Evolutionary conservation across 1,140 invertebrate genomes (phyloP), one percentile per base, ranked within the genome.

Genomic region (Drosophila serrata): DNA sequence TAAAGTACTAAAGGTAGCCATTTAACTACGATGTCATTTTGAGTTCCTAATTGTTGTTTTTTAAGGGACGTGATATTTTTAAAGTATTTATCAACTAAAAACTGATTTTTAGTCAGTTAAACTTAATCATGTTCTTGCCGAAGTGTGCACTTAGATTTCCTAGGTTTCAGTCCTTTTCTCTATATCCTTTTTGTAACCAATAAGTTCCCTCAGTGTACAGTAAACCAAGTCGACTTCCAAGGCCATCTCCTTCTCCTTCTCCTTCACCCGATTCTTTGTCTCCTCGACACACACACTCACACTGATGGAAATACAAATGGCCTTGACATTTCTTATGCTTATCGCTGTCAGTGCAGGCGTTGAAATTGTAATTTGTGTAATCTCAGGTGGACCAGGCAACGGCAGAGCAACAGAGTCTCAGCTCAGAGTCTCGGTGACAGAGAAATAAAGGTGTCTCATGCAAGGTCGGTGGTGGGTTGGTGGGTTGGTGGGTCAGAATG

Each of bases 281-380:
- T 58, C 45, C 19, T 3, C 19, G 37, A 40, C 39, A 6, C 60
- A 57, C 56, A 57, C 61, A 42, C 63, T 48, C 42, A 60, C 22
- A 33, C 60, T 57, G 13, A 48, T 40, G 40, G 19, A 81, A 64
- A 73, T 78, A 82, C 63, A 81, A 88, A 90, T 88, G 85, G 69
- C 81, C 85, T 90, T 90, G 85, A 90, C 85, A 90, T 90, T 90
- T 90, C 75, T 90, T 90, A 90, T 81, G 85, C 85, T 90, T 90
- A 90, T 90, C 85, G 85, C 75, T 79, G 85, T 90, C 85, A 79
- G 74, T 79, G 81, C 85, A 90, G 85, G 85, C 85, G 85, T 81
- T 85, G 85, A 90, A 90, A 90, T 90, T 88, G 85, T 90, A 90
- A 88, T 90, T 90, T 90, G 85, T 90, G 78, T 90, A 90, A 90